Conservation (phyloP, 1,140 invertebrate genomes). For the Bombus superbus region DNA sequence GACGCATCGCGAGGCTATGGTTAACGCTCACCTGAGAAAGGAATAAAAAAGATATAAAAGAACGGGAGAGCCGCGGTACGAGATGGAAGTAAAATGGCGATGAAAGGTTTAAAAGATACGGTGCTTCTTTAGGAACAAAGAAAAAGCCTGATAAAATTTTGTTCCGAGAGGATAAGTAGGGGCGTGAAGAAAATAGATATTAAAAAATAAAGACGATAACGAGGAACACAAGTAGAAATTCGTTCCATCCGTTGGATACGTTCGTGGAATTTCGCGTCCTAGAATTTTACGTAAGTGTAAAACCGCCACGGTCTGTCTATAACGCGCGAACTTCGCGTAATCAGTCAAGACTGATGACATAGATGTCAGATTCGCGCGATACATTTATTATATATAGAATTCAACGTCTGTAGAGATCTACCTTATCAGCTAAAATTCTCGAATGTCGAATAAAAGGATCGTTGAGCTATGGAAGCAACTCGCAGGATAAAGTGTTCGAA, state of each 20-base stretch:
- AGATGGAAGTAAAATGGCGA: neutral
- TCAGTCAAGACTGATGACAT: too few relatives aligned
- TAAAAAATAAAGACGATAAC: neutral
- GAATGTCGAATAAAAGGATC: too few relatives aligned
- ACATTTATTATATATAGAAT: too few relatives aligned
- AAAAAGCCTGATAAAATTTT: neutral
- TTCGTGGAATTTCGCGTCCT: neutral
- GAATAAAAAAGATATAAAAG: constrained; percentile 2
- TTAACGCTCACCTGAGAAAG: neutral
- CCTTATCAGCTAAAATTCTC: too few relatives aligned
- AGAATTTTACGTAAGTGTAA: too few relatives aligned
- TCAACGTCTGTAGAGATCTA: too few relatives aligned
- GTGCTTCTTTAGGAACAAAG: neutral
- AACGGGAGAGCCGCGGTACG: neutral
- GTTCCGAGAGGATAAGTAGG: neutral
- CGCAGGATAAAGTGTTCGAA: neutral
- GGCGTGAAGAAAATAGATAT: neutral
- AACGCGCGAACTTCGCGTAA: too few relatives aligned
- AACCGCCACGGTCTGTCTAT: too few relatives aligned
- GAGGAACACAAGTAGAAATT: neutral
- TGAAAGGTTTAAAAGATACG: neutral
- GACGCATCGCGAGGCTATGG: neutral
- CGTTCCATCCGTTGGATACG: neutral
- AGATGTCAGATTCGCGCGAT: too few relatives aligned
- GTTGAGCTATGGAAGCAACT: neutral